These are phyloP conservation scores for Aporophyla nigra DNA, from an alignment of 2,888 invertebrate species.

Conservation along the genomic window DNA sequence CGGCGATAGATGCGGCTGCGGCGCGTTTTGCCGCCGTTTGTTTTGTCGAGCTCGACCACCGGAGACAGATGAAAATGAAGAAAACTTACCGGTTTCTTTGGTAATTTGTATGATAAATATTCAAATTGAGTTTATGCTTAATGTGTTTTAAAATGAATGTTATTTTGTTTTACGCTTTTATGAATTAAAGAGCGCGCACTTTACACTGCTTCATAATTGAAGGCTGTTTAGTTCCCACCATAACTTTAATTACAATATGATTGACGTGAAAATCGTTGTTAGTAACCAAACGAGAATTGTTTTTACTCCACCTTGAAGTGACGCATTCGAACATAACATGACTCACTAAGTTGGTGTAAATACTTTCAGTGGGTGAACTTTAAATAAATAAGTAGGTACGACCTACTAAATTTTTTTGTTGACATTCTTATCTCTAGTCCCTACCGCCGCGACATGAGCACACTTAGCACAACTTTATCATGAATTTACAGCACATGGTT, in stretches of 20 bases:
- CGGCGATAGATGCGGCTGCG: constrained; percentile 80
- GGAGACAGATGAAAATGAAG: constrained; percentile 66
- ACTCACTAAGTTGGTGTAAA: constrained; percentile 35
- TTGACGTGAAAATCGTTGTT: constrained; percentile 21
- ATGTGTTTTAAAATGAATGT: background rate
- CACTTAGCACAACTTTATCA: background rate
- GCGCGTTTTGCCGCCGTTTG: constrained; percentile 82
- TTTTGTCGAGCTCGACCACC: constrained; percentile 80
- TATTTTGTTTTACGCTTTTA: constrained; percentile 1
- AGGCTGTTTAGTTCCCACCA: constrained; percentile 26
- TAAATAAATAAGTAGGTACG: background rate
- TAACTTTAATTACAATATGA: background rate
- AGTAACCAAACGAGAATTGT: background rate
- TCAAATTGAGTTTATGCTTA: background rate
- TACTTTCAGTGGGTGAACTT: constrained; percentile 28
- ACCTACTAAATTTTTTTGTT: constrained; percentile 5
- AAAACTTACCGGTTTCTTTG: constrained; percentile 76
- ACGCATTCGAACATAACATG: constrained; percentile 36
- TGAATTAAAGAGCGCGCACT: constrained; percentile 9
- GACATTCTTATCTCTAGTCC: background rate
- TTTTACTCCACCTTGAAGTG: constrained; percentile 38
- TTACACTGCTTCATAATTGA: constrained; percentile 33
- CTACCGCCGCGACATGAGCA: background rate
- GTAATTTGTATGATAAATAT: constrained; percentile 69
- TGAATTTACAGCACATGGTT: background rate